phyloP scores from a whole-genome alignment of 2,113 vertebrate genomes.

The Limnothrissa miodon region DNA sequence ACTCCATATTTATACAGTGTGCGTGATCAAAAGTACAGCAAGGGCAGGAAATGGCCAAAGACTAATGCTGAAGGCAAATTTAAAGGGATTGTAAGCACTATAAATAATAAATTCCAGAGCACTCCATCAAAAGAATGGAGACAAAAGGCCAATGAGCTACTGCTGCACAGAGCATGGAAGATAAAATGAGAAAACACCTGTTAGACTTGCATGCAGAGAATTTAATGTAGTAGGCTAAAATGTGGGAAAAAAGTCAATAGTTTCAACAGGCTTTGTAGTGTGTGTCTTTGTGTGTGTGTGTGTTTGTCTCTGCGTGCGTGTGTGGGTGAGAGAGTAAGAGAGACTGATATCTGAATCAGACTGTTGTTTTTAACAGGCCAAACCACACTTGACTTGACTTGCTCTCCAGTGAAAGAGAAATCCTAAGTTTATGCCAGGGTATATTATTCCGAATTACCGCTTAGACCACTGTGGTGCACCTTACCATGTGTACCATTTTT shows the following conservation, averaged over 20 bases:
- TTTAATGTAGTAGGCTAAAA: not conserved
- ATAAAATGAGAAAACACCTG: not conserved
- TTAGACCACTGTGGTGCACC: not conserved
- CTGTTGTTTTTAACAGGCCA: not conserved
- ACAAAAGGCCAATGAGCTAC: conserved; percentile 55
- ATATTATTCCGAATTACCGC: not conserved
- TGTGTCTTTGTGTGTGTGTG: not conserved
- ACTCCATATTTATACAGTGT: not conserved
- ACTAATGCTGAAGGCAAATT: conserved; percentile 61
- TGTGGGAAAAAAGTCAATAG: not conserved
- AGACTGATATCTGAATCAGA: not conserved
- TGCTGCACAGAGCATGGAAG: conserved; percentile 50
- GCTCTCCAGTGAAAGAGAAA: not conserved
- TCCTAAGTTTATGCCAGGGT: not conserved
- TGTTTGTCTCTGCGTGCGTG: not conserved
- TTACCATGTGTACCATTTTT: not conserved
- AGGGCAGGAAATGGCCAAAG: conserved; percentile 52
- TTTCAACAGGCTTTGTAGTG: not conserved
- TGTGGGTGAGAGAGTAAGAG: not conserved
- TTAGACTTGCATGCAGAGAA: not conserved
- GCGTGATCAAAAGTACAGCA: not conserved
- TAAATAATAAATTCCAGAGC: conserved; percentile 68
- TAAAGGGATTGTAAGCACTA: conserved; percentile 60
- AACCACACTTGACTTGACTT: not conserved
- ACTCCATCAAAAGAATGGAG: conserved; percentile 64